Evolutionary conservation across 2,888 invertebrate genomes (phyloP).

Genomic region (Drosophila pegasa): DNA sequence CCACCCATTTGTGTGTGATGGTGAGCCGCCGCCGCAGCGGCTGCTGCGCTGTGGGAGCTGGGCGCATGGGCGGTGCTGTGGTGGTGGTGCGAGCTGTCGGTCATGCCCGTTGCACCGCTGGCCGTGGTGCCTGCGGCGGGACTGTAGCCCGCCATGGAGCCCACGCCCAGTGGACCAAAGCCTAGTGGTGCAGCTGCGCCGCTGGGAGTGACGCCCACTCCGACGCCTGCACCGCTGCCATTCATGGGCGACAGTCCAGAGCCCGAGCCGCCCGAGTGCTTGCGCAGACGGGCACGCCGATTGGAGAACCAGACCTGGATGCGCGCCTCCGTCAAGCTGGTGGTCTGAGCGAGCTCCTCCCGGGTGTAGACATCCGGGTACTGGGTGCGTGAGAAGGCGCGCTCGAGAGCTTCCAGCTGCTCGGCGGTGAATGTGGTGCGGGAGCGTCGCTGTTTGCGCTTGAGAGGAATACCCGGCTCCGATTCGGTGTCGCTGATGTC

Average conservation of each 20-base stretch:
- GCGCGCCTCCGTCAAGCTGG: slow-evolving; percentile 94
- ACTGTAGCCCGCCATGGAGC: slow-evolving; percentile 84
- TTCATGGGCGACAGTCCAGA: slow-evolving; percentile 79
- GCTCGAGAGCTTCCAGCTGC: slow-evolving; percentile 95
- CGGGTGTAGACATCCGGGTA: slow-evolving; percentile 98
- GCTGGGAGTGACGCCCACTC: slow-evolving; percentile 52
- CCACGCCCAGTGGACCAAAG: slow-evolving; percentile 82
- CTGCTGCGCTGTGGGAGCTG: slow-evolving; percentile 77
- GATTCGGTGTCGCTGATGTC: slow-evolving; percentile 94
- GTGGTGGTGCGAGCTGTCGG: slow-evolving; percentile 75
- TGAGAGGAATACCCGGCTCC: slow-evolving; percentile 95
- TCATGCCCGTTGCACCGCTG: slow-evolving; percentile 72
- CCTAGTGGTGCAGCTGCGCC: slow-evolving; percentile 73
- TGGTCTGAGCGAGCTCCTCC: slow-evolving; percentile 95
- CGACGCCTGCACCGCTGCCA: slow-evolving; percentile 44
- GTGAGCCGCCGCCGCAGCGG: slow-evolving; percentile 82
- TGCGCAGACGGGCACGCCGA: slow-evolving; percentile 95
- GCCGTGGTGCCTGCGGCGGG: slow-evolving; percentile 82
- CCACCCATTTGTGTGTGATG: slow-evolving; percentile 83
- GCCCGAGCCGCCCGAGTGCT: slow-evolving; percentile 87
- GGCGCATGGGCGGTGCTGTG: slow-evolving; percentile 75
- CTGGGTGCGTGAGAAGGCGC: slow-evolving; percentile 95
- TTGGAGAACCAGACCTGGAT: slow-evolving; percentile 99
- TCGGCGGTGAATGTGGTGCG: slow-evolving; percentile 97
- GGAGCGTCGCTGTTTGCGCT: slow-evolving; percentile 95